These are phyloP conservation scores for Diglossa cyanea DNA, from an alignment of 2,797 vertebrate species.

Conservation along the genomic window DNA sequence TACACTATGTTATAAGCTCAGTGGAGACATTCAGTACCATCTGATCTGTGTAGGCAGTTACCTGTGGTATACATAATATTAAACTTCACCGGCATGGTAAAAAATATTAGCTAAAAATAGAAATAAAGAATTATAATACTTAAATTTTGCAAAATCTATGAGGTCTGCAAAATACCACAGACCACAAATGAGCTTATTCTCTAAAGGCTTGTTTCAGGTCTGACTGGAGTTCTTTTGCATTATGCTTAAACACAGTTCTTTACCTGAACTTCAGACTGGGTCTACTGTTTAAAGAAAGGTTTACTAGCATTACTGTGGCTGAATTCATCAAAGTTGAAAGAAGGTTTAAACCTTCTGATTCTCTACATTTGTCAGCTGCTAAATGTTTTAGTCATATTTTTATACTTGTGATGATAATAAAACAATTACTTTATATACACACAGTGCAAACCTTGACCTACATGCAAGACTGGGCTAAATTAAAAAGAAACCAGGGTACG, in stretches of 20 bases:
- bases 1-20: slow-evolving; percentile 4
- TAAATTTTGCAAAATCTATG: slow-evolving; percentile 10
- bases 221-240: neutral
- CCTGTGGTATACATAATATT: neutral
- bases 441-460: slow-evolving; percentile 63
- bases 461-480: slow-evolving; percentile 30
- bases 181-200: slow-evolving; percentile 1
- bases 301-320: slow-evolving; percentile 26
- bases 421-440: slow-evolving; percentile 41
- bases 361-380: slow-evolving; percentile 53
- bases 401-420: slow-evolving; percentile 55
- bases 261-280: slow-evolving; percentile 8
- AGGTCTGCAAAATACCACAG: slow-evolving; percentile 27
- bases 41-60: slow-evolving; percentile 26
- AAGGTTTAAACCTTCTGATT: slow-evolving; percentile 43
- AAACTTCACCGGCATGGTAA: slow-evolving; percentile 1
- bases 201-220: neutral
- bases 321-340: slow-evolving; percentile 24
- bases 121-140: slow-evolving; percentile 29
- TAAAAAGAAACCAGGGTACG: neutral
- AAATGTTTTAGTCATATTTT: slow-evolving; percentile 56
- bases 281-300: slow-evolving; percentile 3
- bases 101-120: slow-evolving; percentile 23
- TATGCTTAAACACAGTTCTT: neutral
- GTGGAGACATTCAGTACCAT: slow-evolving; percentile 26